phyloP scores from a whole-genome alignment of 2,888 invertebrate species.

The Pristionchus arcanus region DNA sequence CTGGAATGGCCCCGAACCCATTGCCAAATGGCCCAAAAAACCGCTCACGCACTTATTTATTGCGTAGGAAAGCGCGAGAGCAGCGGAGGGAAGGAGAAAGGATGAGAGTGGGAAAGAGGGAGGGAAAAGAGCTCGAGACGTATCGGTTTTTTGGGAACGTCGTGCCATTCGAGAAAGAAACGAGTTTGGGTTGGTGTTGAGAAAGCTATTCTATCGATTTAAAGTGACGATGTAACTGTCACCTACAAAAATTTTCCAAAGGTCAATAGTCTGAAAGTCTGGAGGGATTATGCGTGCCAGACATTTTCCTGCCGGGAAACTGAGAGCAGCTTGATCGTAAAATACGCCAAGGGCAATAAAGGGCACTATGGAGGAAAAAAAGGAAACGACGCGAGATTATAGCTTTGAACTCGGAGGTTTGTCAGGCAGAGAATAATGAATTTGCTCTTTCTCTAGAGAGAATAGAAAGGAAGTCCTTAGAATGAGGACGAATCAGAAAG shows the following conservation, averaged over 20 bases:
- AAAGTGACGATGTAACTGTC: not conserved
- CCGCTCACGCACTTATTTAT: not conserved
- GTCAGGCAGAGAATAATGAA: too few relatives aligned
- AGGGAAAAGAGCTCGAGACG: not conserved
- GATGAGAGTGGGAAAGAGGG: not conserved
- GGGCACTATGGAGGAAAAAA: too few relatives aligned
- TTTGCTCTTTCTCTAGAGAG: too few relatives aligned
- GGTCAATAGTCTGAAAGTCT: too few relatives aligned
- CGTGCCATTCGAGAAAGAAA: not conserved
- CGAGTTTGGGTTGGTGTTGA: not conserved
- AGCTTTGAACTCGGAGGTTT: too few relatives aligned
- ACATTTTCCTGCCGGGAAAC: too few relatives aligned
- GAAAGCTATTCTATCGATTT: not conserved
- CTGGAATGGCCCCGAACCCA: not conserved
- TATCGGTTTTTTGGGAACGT: not conserved
- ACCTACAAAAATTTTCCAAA: too few relatives aligned
- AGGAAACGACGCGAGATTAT: too few relatives aligned
- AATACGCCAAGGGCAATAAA: too few relatives aligned
- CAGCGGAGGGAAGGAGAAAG: not conserved
- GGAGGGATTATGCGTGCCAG: too few relatives aligned
- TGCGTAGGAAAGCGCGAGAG: not conserved
- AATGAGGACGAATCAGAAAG: not conserved
- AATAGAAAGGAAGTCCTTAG: too few relatives aligned
- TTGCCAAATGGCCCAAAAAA: not conserved
- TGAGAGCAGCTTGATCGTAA: too few relatives aligned